These are phyloP conservation scores for Cochlearius cochlearius DNA, from an alignment of 2,113 vertebrate species.

Conservation along the genomic window DNA sequence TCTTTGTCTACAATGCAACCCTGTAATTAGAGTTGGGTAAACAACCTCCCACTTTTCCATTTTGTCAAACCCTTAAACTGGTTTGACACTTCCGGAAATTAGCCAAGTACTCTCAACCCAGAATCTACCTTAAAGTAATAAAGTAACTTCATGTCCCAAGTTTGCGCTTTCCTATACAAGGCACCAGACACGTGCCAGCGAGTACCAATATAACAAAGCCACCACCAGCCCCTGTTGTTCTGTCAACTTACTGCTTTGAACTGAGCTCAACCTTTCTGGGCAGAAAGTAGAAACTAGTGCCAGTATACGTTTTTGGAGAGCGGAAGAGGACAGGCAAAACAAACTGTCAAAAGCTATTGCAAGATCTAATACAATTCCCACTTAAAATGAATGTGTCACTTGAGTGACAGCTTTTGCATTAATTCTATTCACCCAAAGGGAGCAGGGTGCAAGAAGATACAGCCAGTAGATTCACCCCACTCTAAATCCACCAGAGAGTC, in stretches of 20 bases:
- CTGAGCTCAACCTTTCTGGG: neutral
- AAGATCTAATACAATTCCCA: neutral
- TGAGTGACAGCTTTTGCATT: neutral
- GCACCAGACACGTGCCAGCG: neutral
- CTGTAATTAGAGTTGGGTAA: accelerated
- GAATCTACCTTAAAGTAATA: neutral
- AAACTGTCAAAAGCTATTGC: neutral
- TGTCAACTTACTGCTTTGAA: neutral
- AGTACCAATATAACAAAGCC: neutral
- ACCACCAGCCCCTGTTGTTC: neutral
- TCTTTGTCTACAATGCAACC: neutral
- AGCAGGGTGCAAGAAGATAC: neutral
- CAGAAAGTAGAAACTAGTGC: neutral
- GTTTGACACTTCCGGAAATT: neutral
- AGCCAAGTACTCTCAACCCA: neutral
- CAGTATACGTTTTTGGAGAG: neutral
- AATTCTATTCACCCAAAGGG: neutral
- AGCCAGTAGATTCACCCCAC: neutral
- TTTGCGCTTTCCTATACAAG: neutral
- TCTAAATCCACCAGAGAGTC: neutral
- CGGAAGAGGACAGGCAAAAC: neutral
- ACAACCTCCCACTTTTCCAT: neutral
- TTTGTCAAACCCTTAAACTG: neutral
- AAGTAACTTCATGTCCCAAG: neutral
- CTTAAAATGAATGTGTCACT: neutral